phyloP scores from a whole-genome alignment of 2,797 vertebrate genomes.

The Chelidonichthys spinosus region DNA sequence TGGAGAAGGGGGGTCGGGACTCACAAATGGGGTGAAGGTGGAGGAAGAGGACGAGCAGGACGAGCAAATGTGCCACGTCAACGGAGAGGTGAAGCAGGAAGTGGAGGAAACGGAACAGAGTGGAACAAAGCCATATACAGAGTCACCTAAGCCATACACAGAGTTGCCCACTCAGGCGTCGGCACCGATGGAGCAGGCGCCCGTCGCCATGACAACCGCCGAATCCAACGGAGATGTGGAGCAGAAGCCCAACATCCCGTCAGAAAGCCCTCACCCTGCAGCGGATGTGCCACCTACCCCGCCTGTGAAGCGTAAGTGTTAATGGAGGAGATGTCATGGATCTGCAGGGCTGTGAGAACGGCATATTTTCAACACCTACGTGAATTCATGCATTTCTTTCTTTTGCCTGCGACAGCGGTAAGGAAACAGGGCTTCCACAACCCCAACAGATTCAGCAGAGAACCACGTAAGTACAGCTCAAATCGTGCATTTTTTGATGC shows the following conservation, averaged over 20 bases:
- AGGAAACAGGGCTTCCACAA: conserved; percentile 87
- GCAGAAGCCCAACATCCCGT: conserved; percentile 64
- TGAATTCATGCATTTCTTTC: background rate
- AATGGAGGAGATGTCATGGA: background rate
- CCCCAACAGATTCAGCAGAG: conserved; percentile 88
- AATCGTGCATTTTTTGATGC: background rate
- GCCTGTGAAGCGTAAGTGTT: conserved; percentile 76
- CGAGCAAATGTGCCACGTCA: conserved; percentile 40
- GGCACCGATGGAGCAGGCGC: conserved; percentile 53
- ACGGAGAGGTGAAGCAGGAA: conserved; percentile 71
- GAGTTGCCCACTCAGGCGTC: conserved; percentile 60
- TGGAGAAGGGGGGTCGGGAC: conserved; percentile 39
- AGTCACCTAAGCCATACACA: conserved; percentile 70
- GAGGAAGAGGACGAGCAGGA: conserved; percentile 49
- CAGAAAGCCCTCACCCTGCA: conserved; percentile 65
- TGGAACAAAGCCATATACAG: conserved; percentile 73
- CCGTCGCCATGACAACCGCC: conserved; percentile 63
- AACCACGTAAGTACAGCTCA: conserved; percentile 83
- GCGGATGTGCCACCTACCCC: conserved; percentile 61
- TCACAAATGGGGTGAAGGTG: conserved; percentile 63
- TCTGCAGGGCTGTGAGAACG: conserved; percentile 9
- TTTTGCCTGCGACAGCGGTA: conserved; percentile 71
- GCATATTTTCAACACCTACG: background rate
- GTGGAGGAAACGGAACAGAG: conserved; percentile 56
- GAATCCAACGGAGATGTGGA: conserved; percentile 60